Conservation (phyloP, 2,797 vertebrate species). For the Catharus ustulatus region DNA sequence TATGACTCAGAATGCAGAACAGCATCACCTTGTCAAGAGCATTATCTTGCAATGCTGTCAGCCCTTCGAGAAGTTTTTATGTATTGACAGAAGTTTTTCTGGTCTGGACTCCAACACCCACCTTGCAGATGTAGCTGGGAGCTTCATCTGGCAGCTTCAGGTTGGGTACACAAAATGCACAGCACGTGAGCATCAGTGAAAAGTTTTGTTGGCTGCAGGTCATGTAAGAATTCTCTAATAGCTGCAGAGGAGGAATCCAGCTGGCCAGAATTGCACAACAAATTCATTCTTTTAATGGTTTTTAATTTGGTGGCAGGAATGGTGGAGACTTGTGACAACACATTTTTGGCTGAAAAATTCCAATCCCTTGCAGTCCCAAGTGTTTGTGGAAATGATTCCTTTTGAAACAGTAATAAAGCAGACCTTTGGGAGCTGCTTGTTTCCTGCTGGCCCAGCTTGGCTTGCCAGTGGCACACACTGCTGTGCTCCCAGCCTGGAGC, state of each 20-base stretch:
- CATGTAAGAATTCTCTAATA: neutral
- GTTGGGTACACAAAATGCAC: neutral
- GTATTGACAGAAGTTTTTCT: neutral
- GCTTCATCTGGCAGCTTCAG: neutral
- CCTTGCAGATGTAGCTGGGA: neutral
- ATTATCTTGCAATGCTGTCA: neutral
- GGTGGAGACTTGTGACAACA: neutral
- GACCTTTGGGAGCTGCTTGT: neutral
- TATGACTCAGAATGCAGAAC: neutral
- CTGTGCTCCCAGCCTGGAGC: neutral
- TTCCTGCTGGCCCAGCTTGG: neutral
- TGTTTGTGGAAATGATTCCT: neutral
- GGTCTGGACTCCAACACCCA: neutral
- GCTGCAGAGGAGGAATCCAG: neutral
- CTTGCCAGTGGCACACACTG: neutral
- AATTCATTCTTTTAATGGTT: neutral
- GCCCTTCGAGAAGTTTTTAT: neutral
- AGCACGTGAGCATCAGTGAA: neutral
- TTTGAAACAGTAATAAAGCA: neutral
- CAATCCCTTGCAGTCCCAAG: neutral
- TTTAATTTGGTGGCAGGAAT: slow-evolving; percentile 4
- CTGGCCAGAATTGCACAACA: neutral
- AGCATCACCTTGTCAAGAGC: neutral
- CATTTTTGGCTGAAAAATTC: neutral
- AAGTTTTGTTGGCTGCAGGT: neutral